Evolutionary conservation across 2,888 invertebrate genomes (phyloP).

Genomic region (Dolichopus griseipennis): DNA sequence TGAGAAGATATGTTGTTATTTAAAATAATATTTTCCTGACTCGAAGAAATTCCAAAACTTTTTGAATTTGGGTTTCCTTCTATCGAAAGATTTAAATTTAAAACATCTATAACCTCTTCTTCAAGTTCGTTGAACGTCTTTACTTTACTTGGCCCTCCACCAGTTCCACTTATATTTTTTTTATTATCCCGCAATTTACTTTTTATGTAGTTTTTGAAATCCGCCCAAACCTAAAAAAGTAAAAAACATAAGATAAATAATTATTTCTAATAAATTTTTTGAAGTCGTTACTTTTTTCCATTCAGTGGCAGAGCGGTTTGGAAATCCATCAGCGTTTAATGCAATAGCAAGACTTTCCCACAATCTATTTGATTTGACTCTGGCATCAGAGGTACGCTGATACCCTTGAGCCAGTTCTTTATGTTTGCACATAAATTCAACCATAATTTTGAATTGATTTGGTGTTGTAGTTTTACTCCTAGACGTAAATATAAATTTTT

Average conservation of each 20-base stretch:
- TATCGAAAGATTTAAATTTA: not conserved
- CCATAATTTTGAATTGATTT: no score
- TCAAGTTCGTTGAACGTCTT: no score
- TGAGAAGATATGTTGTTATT: no score
- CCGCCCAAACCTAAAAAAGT: conserved; percentile 11
- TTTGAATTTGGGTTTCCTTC: not conserved
- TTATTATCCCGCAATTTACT: conserved; percentile 10
- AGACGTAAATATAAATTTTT: no score
- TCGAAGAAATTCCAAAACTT: no score
- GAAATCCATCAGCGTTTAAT: conserved; percentile 9
- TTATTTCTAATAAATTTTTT: not conserved
- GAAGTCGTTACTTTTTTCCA: not conserved
- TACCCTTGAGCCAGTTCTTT: not conserved
- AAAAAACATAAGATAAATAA: not conserved
- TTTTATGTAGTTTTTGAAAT: conserved; percentile 8
- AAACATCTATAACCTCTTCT: conserved; percentile 10
- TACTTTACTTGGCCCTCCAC: conserved; percentile 11
- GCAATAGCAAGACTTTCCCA: conserved; percentile 12
- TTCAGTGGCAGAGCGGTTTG: conserved; percentile 9
- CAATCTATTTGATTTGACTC: conserved; percentile 8
- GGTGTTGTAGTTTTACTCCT: no score
- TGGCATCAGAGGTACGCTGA: conserved; percentile 10
- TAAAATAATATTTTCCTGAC: no score
- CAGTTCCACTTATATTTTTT: conserved; percentile 11
- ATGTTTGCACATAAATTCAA: not conserved